These are phyloP conservation scores for Microcebus jonahi DNA, from an alignment of 2,113 vertebrate species.

Conservation along the genomic window DNA sequence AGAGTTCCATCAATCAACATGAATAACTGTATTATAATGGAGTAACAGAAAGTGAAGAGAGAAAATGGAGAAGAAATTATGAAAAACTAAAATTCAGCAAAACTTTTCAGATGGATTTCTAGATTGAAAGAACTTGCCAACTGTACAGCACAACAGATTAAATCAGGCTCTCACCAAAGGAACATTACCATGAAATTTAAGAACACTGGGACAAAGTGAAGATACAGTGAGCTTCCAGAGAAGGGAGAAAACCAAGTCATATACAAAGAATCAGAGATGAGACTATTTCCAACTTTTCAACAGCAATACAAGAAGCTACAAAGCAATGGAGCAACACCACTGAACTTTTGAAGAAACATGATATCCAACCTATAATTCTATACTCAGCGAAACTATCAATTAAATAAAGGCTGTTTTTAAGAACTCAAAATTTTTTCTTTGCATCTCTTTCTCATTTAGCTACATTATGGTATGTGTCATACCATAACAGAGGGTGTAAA, in stretches of 20 bases:
- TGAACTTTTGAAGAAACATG: neutral
- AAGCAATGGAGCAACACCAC: neutral
- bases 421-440: neutral
- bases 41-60: neutral
- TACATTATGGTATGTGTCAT: neutral
- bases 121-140: neutral
- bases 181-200: neutral
- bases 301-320: neutral
- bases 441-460: constrained; percentile 21
- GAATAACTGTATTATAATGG: neutral
- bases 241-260: neutral
- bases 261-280: neutral
- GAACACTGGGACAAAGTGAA: neutral
- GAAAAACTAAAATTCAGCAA: constrained; percentile 15
- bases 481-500: neutral
- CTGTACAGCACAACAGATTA: neutral
- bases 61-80: neutral
- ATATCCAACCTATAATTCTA: neutral
- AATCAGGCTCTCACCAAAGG: neutral
- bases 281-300: neutral
- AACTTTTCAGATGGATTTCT: neutral
- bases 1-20: neutral
- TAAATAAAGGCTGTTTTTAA: neutral
- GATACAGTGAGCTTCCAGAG: neutral
- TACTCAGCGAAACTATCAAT: neutral